Conservation (phyloP, 1,140 invertebrate species). For the Idris sp. region DNA sequence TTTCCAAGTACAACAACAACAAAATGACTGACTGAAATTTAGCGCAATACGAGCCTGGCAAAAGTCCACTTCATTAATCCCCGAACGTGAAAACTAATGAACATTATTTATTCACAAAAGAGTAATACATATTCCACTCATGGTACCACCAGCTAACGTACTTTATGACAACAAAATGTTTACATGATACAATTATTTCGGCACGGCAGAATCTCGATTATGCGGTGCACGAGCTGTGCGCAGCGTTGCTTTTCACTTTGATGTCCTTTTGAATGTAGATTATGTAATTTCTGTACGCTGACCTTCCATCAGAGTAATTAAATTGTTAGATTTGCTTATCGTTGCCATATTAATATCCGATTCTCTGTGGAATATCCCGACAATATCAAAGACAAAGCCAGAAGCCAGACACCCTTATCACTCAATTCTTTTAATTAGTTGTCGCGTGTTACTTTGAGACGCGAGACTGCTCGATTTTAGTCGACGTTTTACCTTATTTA, state of each 20-base stretch:
- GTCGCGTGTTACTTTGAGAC: slow-evolving; percentile 19
- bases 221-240: slow-evolving; percentile 13
- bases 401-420: neutral
- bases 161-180: slow-evolving; percentile 40
- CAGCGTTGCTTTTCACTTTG: slow-evolving; percentile 28
- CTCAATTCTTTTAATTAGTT: slow-evolving; percentile 13
- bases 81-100: slow-evolving; percentile 13
- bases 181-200: slow-evolving; percentile 54
- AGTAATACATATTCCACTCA: slow-evolving; percentile 18
- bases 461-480: slow-evolving; percentile 14
- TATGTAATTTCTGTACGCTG: slow-evolving; percentile 48
- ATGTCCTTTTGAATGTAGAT: slow-evolving; percentile 42
- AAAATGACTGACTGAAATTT: no score
- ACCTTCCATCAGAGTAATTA: slow-evolving; percentile 55
- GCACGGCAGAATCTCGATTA: slow-evolving; percentile 35
- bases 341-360: slow-evolving; percentile 50
- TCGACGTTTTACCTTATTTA: neutral
- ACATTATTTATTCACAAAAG: slow-evolving; percentile 29
- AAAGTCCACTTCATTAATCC: slow-evolving; percentile 12
- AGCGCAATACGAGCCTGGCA: slow-evolving; percentile 2
- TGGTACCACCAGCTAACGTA: slow-evolving; percentile 9
- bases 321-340: slow-evolving; percentile 49
- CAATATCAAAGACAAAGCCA: slow-evolving; percentile 19
- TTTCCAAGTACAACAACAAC: no score
- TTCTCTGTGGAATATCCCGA: slow-evolving; percentile 11